Conservation (phyloP, 2,888 invertebrate species). For the Andricus curvator region DNA sequence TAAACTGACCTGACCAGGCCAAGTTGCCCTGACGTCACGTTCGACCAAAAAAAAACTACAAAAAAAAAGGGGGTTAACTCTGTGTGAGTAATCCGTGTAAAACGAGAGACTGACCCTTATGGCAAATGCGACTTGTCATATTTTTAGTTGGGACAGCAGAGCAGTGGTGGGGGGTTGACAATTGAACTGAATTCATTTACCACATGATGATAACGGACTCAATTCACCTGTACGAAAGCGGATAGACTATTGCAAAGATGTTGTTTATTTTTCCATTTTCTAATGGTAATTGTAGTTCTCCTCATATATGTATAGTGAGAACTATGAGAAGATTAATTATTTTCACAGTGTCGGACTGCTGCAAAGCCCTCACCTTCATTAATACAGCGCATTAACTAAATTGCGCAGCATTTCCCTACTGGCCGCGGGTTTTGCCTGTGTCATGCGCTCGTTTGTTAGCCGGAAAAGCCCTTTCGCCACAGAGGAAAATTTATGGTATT, state of each 20-base stretch:
- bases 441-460: conserved; percentile 62
- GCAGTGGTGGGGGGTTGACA: too few relatives aligned
- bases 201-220: too few relatives aligned
- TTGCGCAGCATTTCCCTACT: conserved; percentile 61
- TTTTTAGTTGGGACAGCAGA: too few relatives aligned
- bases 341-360: conserved; percentile 42
- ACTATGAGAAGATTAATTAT: conserved; percentile 38
- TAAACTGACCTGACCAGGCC: too few relatives aligned
- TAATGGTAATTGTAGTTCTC: neutral
- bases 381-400: conserved; percentile 62
- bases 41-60: too few relatives aligned
- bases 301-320: neutral
- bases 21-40: too few relatives aligned
- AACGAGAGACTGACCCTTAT: too few relatives aligned
- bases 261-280: neutral
- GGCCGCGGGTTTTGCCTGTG: conserved; percentile 49
- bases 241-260: neutral
- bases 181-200: too few relatives aligned
- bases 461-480: conserved; percentile 63
- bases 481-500: conserved; percentile 65
- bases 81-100: too few relatives aligned
- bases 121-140: too few relatives aligned
- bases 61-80: too few relatives aligned
- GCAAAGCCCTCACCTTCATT: conserved; percentile 57
- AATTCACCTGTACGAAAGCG: too few relatives aligned